Conservation (phyloP, 2,888 invertebrate genomes). For the Lasioglossum pauxillum region DNA sequence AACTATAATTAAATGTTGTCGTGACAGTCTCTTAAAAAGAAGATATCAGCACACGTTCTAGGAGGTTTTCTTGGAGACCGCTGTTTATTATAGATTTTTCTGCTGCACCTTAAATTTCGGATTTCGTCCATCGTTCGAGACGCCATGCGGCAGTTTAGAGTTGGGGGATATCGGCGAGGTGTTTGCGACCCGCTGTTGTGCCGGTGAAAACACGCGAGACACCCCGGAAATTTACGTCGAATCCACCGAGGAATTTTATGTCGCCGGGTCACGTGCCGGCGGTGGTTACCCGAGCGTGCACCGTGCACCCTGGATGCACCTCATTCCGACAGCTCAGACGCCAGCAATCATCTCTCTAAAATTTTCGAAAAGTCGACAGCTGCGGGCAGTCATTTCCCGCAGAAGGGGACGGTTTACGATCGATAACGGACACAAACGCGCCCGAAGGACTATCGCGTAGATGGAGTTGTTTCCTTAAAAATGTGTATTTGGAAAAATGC, state of each 20-base stretch:
- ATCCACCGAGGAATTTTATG: slow-evolving; percentile 57
- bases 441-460: slow-evolving; percentile 4
- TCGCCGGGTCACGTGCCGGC: slow-evolving; percentile 54
- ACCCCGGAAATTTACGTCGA: slow-evolving; percentile 64
- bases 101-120: neutral
- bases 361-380: slow-evolving; percentile 51
- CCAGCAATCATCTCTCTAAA: slow-evolving; percentile 20
- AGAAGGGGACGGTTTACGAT: slow-evolving; percentile 21
- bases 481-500: neutral
- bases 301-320: neutral
- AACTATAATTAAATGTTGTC: neutral
- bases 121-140: neutral
- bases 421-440: slow-evolving; percentile 50
- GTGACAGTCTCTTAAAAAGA: neutral
- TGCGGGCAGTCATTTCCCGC: slow-evolving; percentile 33
- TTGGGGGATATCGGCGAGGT: slow-evolving; percentile 53
- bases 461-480: neutral
- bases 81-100: neutral
- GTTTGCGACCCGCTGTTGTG: slow-evolving; percentile 38
- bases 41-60: neutral
- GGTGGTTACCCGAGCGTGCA: slow-evolving; percentile 12
- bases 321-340: neutral
- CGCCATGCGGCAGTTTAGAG: neutral
- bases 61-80: neutral
- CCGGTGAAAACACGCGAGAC: slow-evolving; percentile 66